A percentile compares a stretch with the other conserved stretches of the same genome.
Evolutionary conservation across 2,888 invertebrate genomes (phyloP).

Genomic region (Epirrhoe alternata): DNA sequence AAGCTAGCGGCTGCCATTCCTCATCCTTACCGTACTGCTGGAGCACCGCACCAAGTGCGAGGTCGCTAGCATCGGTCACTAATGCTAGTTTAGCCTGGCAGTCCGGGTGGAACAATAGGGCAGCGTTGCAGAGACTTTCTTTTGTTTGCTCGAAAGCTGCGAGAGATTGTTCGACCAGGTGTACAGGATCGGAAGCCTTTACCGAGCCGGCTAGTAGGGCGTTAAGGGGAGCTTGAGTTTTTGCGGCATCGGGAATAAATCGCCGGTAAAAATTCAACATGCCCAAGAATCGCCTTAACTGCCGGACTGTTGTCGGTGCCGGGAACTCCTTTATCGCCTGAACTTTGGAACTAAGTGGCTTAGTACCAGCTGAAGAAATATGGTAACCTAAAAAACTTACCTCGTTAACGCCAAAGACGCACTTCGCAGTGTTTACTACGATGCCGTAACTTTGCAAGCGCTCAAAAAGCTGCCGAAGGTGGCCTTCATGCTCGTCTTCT

Average conservation of each 20-base stretch:
- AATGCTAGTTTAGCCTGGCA: constrained; percentile 48
- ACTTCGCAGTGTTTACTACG: constrained; percentile 9
- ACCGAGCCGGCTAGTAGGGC: constrained; percentile 7
- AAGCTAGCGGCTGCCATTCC: constrained; percentile 16
- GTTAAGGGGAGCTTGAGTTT: constrained; percentile 10
- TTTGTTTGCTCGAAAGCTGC: constrained; percentile 2
- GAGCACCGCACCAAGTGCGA: too few species aligned
- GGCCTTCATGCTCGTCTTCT: too few species aligned
- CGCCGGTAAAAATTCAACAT: constrained; percentile 30
- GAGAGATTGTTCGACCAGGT: constrained; percentile 1
- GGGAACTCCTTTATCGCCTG: constrained; percentile 14
- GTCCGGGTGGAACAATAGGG: constrained; percentile 56
- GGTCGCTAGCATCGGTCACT: constrained; percentile 46
- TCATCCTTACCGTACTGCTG: constrained; percentile 13
- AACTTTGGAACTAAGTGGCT: constrained; percentile 7
- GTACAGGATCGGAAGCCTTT: constrained; percentile 4
- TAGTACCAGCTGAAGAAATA: constrained; percentile 28
- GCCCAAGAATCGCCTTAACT: constrained; percentile 12
- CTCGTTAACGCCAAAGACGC: constrained; percentile 7
- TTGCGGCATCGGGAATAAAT: constrained; percentile 32
- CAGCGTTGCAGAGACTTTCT: constrained; percentile 45
- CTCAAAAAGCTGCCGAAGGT: too few species aligned
- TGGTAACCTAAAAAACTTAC: constrained; percentile 37
- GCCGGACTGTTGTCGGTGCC: constrained; percentile 10
- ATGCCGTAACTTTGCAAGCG: constrained; percentile 16